Base-by-base conservation (phyloP, 1,140 invertebrate species). In the Musca domestica region DNA sequence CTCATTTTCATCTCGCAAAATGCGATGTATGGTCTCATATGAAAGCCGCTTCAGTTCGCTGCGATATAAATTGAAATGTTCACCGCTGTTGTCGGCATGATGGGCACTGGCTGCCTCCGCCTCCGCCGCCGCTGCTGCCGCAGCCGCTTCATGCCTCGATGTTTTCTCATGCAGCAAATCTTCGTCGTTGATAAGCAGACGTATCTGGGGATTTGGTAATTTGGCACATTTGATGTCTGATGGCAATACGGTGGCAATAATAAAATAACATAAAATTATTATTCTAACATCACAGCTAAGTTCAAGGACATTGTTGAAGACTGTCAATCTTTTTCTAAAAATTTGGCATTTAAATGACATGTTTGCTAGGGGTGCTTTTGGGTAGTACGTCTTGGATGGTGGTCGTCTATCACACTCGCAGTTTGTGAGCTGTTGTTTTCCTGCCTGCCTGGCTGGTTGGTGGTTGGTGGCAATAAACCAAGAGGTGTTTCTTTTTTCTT, bases 1-100 rank as follows among this genome's bases (percentile, higher is more conserved):
- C n/a, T 74, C 77, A 64, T 80, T 71, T 49, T 80, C 77, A 58
- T 80, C 75, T 15, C 78, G 71, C 54, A 80, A 61, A 72, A 80
- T 77, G 30, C 76, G 75, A 48, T 74, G 77, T 67, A 80, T 77
- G 23, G 73, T 76, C 9, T 71, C 71, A 30, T 74, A 76, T 1
- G 64, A 64, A 4, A 70, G 47, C 14, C 64, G 47, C 19, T 65
- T 64, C 25, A 69, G n/a, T 19, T 69, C 61, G 34, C 67, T 69
- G 56, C 69, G 69, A 67, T 70, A 70, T 10, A 70, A 41, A 25
- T 70, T 67, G 27, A 64, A 64, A 46, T 56, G 64, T 14, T 70
- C 69, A 10, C 49, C 51, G 27, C 25, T 67, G 14, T 25, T 23
- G 17, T 46, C 22, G 49, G 23, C 23, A 1, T 56, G 25, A 7